Percentiles rank a stretch among this genome's conserved stretches.
These are phyloP conservation scores for Merodon equestris DNA, from an alignment of 2,888 invertebrate genomes.

Conservation along the genomic window DNA sequence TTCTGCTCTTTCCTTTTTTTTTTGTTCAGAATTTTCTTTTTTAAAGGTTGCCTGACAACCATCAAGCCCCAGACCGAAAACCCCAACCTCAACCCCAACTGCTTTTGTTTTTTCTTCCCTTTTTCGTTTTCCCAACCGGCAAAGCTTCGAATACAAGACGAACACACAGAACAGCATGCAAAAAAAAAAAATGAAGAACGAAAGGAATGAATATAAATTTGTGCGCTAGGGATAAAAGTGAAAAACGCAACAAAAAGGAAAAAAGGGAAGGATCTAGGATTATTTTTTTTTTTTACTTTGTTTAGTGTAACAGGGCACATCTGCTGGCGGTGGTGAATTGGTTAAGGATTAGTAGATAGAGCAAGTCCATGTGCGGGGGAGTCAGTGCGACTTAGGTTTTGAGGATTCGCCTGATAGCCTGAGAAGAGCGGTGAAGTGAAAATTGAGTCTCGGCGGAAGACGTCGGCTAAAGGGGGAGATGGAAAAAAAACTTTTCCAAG, in stretches of 20 bases:
- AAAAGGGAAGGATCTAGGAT: conserved; percentile 51
- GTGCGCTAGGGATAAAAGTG: conserved; percentile 50
- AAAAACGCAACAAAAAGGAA: conserved; percentile 11
- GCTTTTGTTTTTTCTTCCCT: not conserved
- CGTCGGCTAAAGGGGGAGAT: not conserved
- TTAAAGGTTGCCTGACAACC: conserved; percentile 51
- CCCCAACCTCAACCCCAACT: conserved; percentile 15
- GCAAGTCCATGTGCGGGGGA: conserved; percentile 2
- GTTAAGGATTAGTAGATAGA: conserved; percentile 60
- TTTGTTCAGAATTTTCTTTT: too few species aligned
- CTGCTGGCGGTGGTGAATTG: conserved; percentile 62
- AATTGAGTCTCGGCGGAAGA: conserved; percentile 31
- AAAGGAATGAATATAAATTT: conserved; percentile 66
- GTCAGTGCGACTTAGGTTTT: not conserved
- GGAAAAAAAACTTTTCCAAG: not conserved
- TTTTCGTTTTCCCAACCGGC: conserved; percentile 35
- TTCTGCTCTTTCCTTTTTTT: too few species aligned
- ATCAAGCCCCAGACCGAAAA: not conserved
- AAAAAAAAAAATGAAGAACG: conserved; percentile 33
- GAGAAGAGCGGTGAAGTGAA: conserved; percentile 50
- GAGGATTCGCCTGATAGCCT: not conserved
- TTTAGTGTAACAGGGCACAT: conserved; percentile 56
- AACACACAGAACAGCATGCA: conserved; percentile 24
- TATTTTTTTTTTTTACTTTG: conserved; percentile 35
- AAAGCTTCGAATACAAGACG: conserved; percentile 16